Conservation (phyloP, 2,797 vertebrate species). For the Macropodus opercularis region DNA sequence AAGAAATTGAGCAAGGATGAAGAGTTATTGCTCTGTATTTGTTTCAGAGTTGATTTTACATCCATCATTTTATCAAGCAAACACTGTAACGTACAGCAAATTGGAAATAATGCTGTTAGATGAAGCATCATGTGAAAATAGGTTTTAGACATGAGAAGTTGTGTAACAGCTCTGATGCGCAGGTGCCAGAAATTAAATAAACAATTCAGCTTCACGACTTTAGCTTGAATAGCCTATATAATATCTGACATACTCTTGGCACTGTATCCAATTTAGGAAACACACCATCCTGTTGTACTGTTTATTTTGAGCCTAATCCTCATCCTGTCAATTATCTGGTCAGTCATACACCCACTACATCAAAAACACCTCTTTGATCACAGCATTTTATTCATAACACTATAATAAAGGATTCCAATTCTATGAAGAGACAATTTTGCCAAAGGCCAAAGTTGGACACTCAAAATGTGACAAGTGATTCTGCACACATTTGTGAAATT, state of each 20-base stretch:
- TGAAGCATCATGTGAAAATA: not conserved
- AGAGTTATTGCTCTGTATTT: not conserved
- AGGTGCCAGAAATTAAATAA: not conserved
- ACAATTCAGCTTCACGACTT: not conserved
- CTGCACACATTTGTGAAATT: slow-evolving; percentile 6
- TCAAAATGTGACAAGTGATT: not conserved
- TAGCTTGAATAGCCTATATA: not conserved
- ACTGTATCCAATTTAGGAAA: not conserved
- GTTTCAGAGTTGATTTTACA: not conserved
- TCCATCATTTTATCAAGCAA: not conserved
- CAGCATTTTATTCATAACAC: not conserved
- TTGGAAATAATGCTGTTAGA: not conserved
- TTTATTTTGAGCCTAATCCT: not conserved
- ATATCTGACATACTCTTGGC: not conserved
- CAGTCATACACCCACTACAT: not conserved
- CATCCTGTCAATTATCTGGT: not conserved
- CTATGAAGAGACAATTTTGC: not conserved
- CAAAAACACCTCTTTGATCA: not conserved
- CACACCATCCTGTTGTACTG: not conserved
- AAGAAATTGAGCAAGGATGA: slow-evolving; percentile 6
- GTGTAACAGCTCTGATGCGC: not conserved
- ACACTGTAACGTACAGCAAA: not conserved
- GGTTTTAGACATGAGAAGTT: not conserved
- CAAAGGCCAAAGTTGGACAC: slow-evolving; percentile 3
- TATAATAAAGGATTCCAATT: not conserved